phyloP scores from a whole-genome alignment of 2,888 invertebrate genomes.

The Euphydryas editha region DNA sequence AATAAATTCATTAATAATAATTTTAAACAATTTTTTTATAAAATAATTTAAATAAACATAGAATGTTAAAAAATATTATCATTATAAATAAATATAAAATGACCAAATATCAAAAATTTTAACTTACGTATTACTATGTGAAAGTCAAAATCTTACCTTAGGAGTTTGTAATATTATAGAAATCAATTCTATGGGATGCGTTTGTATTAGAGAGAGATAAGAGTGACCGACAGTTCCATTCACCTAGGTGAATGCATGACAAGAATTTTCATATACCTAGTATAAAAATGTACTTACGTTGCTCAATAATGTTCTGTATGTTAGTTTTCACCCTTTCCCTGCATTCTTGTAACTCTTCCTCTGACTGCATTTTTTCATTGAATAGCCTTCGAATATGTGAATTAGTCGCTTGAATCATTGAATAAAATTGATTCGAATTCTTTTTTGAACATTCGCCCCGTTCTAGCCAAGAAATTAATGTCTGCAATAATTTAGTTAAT shows the following conservation, averaged over 20 bases:
- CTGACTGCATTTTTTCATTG: conserved; percentile 92
- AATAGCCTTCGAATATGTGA: conserved; percentile 94
- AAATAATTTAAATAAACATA: background rate
- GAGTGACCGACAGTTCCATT: conserved; percentile 20
- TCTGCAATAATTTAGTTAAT: conserved; percentile 70
- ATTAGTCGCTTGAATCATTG: conserved; percentile 97
- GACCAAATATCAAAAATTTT: conserved; percentile 6
- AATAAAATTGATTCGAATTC: conserved; percentile 95
- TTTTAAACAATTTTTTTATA: background rate
- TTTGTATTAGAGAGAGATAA: conserved; percentile 16
- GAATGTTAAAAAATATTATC: background rate
- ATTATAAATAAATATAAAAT: conserved; percentile 8
- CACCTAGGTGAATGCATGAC: conserved; percentile 21
- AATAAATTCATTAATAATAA: background rate
- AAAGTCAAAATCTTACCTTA: conserved; percentile 35
- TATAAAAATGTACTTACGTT: conserved; percentile 90
- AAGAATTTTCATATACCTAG: background rate
- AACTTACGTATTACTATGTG: conserved; percentile 22
- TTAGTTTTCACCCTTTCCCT: conserved; percentile 92
- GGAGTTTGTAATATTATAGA: conserved; percentile 25
- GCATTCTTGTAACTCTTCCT: conserved; percentile 94
- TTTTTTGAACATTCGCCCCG: conserved; percentile 96
- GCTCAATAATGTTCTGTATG: conserved; percentile 93
- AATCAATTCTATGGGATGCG: conserved; percentile 17
- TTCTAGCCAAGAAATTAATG: conserved; percentile 95